Conservation (phyloP, 2,797 vertebrate species). For the Alectoris magna region DNA sequence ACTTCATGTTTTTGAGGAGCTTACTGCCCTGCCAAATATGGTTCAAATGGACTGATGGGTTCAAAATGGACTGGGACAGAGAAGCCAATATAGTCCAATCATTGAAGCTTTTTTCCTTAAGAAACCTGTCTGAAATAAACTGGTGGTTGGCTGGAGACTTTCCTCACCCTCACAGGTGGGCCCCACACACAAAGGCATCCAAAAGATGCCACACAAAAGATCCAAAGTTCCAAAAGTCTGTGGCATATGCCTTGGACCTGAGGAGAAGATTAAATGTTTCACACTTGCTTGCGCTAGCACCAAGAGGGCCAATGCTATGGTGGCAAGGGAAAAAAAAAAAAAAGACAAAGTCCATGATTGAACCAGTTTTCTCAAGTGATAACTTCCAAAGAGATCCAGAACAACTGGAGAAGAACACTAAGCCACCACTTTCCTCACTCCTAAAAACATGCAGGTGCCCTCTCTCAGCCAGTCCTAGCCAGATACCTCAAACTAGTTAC, state of each 20-base stretch:
- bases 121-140: not conserved
- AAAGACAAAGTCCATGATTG: not conserved
- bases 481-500: not conserved
- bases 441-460: fast-evolving
- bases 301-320: not conserved
- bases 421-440: fast-evolving
- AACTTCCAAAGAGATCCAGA: not conserved
- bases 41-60: not conserved
- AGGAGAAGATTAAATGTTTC: not conserved
- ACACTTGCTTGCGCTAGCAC: not conserved
- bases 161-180: not conserved
- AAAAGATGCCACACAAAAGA: no score
- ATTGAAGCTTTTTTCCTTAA: not conserved
- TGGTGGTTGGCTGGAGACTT: not conserved
- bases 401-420: not conserved
- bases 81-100: not conserved
- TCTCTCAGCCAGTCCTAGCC: not conserved
- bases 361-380: not conserved
- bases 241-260: not conserved
- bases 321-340: not conserved
- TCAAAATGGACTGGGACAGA: not conserved
- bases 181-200: not conserved
- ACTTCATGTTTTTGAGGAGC: not conserved
- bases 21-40: not conserved
- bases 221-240: not conserved